Evolutionary conservation across 2,113 vertebrate species (phyloP).

Genomic region (Microtus oregoni): DNA sequence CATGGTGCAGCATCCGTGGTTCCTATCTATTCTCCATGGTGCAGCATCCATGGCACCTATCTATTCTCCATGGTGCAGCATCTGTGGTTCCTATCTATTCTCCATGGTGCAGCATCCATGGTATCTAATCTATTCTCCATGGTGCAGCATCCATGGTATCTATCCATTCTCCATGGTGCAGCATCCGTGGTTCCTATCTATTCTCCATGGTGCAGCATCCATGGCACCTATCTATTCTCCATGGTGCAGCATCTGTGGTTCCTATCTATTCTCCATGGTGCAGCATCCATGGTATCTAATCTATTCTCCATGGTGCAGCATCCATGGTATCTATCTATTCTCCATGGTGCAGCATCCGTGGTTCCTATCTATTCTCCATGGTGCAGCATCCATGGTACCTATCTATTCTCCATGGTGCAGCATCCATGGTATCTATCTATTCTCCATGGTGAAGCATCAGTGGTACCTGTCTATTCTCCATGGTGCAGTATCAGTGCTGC

Average conservation of each 20-base stretch:
- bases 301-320: background rate
- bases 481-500: rapidly evolving
- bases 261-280: background rate
- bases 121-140: background rate
- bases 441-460: background rate
- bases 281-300: background rate
- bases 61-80: background rate
- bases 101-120: background rate
- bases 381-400: background rate
- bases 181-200: background rate
- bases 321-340: background rate
- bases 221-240: background rate
- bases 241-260: background rate
- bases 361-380: background rate
- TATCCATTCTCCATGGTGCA: background rate
- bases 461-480: background rate
- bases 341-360: background rate
- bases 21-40: background rate
- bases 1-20: background rate
- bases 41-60: rapidly evolving
- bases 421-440: rapidly evolving
- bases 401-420: background rate
- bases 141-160: background rate
- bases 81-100: background rate
- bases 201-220: background rate